Base-by-base conservation (phyloP, 2,888 invertebrate species). In the Drosophila meridiana region DNA sequence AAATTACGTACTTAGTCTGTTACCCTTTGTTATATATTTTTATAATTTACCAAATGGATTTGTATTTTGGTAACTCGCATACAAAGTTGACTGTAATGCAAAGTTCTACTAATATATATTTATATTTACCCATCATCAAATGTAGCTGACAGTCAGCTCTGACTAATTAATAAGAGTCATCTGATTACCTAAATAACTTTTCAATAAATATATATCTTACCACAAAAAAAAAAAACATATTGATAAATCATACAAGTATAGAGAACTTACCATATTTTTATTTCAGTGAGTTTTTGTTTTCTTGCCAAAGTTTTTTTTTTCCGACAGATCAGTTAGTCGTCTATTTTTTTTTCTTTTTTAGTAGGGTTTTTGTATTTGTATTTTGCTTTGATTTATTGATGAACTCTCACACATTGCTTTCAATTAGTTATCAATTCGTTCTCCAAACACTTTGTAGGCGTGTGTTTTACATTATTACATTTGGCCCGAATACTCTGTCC, bases 1-100 rank as follows among this genome's bases (percentile, higher is more conserved):
- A 64, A 73, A 57, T 69, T 70, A 76, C 52, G 59, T 70, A 72
- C 60, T 80, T 89, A 91, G 89, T 89, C 91, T 89, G 89, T 91
- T 89, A 91, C 89, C 89, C 89, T 80, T 77, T 73, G 72, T 64
- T 78, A 74, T 78, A 57, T 68, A 69, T 72, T 71, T 86, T 57
- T 52, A 52, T 52, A 36, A 75, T 86, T 76, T 77, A 67, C 69
- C 53, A 72, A 77, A 73, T 69, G 42, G 48, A 74, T 72, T 74
- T 80, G 83, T 73, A 80, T 83, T 77, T 70, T 79, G 64, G 80
- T 68, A 72, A 83, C 43, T 78, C 58, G 78, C 74, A 81, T 78
- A 50, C 47, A 47, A 81, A 63, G 63, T 78, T 68, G 66, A 80
- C 69, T 83, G 75, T 83, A 69, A 83, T 83, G 73, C 61, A 67